Percentiles rank a stretch among this genome's conserved stretches.
phyloP scores from a whole-genome alignment of 1,140 invertebrate genomes.

The Heterodera schachtii region DNA sequence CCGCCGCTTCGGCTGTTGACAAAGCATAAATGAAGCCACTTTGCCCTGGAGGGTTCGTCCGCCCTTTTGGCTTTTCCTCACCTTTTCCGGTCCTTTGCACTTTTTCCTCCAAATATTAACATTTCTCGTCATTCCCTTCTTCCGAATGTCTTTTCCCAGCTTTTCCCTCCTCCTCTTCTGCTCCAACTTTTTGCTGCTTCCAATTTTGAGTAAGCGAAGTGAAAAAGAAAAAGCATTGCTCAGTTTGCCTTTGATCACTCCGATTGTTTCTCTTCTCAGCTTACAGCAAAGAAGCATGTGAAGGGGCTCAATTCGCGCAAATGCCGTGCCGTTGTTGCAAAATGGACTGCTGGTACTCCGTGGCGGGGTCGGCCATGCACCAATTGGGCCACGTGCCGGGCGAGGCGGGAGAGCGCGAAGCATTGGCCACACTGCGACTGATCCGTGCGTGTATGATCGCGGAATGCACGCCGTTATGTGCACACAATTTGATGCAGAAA shows the following conservation, averaged over 20 bases:
- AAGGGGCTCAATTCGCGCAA: slow-evolving; percentile 37
- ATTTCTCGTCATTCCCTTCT: not conserved
- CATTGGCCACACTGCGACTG: slow-evolving; percentile 60
- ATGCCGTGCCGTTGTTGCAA: slow-evolving; percentile 62
- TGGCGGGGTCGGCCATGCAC: slow-evolving; percentile 62
- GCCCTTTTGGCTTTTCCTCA: not conserved
- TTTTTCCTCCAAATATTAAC: not conserved
- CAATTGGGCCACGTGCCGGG: slow-evolving; percentile 64
- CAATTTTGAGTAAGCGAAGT: not conserved
- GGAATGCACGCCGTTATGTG: slow-evolving; percentile 55
- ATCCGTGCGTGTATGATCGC: slow-evolving; percentile 63
- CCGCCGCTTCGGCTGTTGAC: not conserved
- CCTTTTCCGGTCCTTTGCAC: not conserved
- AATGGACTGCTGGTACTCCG: slow-evolving; percentile 63
- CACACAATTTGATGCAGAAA: slow-evolving; percentile 7
- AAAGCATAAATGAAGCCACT: slow-evolving; percentile 3
- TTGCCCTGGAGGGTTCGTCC: not conserved
- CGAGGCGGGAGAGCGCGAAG: slow-evolving; percentile 62
- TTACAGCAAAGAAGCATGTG: slow-evolving; percentile 32
- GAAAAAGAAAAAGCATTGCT: slow-evolving; percentile 2
- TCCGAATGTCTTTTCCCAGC: not conserved
- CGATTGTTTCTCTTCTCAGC: not conserved
- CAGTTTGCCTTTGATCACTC: not conserved
- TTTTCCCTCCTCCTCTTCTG: not conserved
- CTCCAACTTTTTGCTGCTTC: not conserved